Evolutionary conservation across 2,888 invertebrate species (phyloP), one percentile per base, ranked within the genome.

Genomic region (Drosophila dives): DNA sequence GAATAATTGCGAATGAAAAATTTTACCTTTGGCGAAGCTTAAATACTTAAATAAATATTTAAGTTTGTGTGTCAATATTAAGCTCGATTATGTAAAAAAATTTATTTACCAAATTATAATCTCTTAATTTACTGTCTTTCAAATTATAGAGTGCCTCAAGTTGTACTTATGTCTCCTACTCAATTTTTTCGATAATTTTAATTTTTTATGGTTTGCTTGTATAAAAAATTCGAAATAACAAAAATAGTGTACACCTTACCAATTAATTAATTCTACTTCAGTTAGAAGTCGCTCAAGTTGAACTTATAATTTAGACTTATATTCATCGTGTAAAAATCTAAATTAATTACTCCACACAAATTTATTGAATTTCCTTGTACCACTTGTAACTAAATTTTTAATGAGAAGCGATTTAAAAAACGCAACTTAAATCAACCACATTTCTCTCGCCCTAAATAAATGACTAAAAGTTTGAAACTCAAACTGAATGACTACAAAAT

Each of bases 401-500:
- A 34, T 33, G 20, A 60, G 17, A 50, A 49, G 11, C 6, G 11
- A 40, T 56, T 32, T n/a, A 15, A 15, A 56, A 11, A 11, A 33
- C n/a, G 32, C 50, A 36, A 33, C 40, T 23, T 34, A 17, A 34
- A 36, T 23, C 20, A 7, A 38, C 23, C 38, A 33, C 15, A 26
- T 23, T 58, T 3, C 36, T 62, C 33, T 20, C 48, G 48, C 51
- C 29, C 17, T 8, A 51, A 64, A 53, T 53, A 60, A 54, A 36
- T 64, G 53, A 20, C 42, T 26, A 48, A 66, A 72, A 88, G 55
- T 69, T 75, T 32, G 53, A 62, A 74, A 64, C 68, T 83, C 40
- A 62, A 78, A 72, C 80, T 83, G 40, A 65, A 66, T 71, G 71
- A 74, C 81, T 81, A 81, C 68, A 71, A 75, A 68, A 75, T 79